Evolutionary conservation across 2,113 vertebrate species (phyloP).

Genomic region (Embiotoca jacksoni): DNA sequence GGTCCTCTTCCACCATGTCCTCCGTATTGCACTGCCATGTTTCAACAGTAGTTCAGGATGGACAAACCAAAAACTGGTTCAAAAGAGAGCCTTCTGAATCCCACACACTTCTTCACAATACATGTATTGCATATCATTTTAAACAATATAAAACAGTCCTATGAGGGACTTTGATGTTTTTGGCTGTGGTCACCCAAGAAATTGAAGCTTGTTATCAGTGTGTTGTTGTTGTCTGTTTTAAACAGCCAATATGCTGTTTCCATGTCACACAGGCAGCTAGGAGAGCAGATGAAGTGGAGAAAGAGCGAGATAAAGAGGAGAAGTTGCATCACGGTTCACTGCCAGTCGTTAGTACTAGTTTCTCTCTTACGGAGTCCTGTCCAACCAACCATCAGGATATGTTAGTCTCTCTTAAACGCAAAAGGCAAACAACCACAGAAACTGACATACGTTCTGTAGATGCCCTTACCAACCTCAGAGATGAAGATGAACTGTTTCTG

Average conservation of each 20-base stretch:
- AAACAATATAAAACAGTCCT: too few species aligned
- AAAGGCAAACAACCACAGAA: conserved; percentile 46
- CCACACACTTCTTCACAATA: too few species aligned
- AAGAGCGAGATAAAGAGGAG: conserved; percentile 44
- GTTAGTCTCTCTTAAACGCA: conserved; percentile 49
- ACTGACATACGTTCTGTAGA: conserved; percentile 50
- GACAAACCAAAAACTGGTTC: too few species aligned
- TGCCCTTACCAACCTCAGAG: conserved; percentile 44
- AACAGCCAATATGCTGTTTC: neutral
- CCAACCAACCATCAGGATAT: conserved; percentile 38
- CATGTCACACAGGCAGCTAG: conserved; percentile 37
- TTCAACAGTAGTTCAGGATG: too few species aligned
- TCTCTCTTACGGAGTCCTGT: conserved; percentile 41
- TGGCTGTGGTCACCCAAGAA: neutral
- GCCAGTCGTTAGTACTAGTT: conserved; percentile 46
- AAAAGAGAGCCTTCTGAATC: too few species aligned
- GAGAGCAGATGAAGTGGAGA: conserved; percentile 46
- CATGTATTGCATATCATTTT: too few species aligned
- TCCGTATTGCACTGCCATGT: too few species aligned
- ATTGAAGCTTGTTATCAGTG: neutral
- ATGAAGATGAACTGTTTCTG: conserved; percentile 76
- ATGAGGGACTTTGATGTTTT: too few species aligned
- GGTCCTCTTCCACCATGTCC: too few species aligned
- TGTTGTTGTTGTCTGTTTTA: neutral
- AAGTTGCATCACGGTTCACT: conserved; percentile 24